phyloP scores from a whole-genome alignment of 2,797 vertebrate species.

The Glyptemys insculpta region DNA sequence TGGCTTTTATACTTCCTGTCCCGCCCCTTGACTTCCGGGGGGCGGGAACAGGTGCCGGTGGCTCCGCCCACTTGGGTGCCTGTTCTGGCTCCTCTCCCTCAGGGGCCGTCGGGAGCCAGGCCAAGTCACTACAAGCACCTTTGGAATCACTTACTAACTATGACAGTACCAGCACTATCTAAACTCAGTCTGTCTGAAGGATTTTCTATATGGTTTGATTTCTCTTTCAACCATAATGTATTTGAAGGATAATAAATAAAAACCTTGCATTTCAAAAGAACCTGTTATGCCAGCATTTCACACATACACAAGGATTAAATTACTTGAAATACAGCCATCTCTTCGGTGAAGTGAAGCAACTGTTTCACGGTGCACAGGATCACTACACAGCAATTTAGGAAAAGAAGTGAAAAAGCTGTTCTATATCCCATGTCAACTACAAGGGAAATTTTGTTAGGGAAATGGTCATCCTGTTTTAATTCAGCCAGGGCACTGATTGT shows the following conservation, averaged over 20 bases:
- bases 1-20: too few species aligned
- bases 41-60: too few species aligned
- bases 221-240: background rate
- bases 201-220: background rate
- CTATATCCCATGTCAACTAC: background rate
- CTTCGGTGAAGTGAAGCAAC: background rate
- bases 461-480: background rate
- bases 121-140: too few species aligned
- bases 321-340: background rate
- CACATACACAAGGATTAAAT: background rate
- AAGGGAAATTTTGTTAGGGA: background rate
- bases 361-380: background rate
- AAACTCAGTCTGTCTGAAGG: background rate
- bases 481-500: background rate
- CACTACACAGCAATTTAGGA: background rate
- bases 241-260: background rate
- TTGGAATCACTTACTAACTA: background rate
- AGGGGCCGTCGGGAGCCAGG: too few species aligned
- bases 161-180: background rate
- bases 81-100: too few species aligned
- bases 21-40: too few species aligned
- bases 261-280: background rate
- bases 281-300: background rate
- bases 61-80: too few species aligned
- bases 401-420: background rate